A percentile compares a stretch with the other conserved stretches of the same genome.
Evolutionary conservation across 2,888 invertebrate species (phyloP).

Genomic region (Buathra laborator): DNA sequence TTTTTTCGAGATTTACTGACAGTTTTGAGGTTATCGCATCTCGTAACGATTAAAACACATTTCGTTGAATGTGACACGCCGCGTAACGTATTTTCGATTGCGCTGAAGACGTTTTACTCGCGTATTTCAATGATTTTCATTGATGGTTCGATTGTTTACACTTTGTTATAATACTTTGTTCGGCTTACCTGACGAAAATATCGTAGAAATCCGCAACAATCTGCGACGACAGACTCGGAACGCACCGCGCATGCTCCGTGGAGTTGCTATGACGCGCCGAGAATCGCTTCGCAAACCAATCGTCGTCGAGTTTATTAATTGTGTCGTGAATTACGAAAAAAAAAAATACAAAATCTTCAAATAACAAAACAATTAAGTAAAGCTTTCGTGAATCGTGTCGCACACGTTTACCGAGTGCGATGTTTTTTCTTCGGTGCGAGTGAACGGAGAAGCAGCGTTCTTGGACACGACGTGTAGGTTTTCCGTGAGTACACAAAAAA

Average conservation of each 20-base stretch:
- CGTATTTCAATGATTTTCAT: background rate
- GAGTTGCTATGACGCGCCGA: conserved; percentile 1
- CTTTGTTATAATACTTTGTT: background rate
- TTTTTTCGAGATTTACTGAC: background rate
- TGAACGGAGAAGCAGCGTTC: background rate
- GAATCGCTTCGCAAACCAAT: conserved; percentile 31
- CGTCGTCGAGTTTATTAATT: conserved; percentile 10
- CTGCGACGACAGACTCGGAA: conserved; percentile 44
- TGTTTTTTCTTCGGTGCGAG: background rate
- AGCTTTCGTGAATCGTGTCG: background rate
- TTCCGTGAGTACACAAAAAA: conserved; percentile 10
- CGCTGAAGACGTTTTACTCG: background rate
- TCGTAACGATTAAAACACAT: background rate
- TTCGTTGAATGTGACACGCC: background rate
- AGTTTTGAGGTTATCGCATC: conserved; percentile 40
- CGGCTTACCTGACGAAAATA: conserved; percentile 57
- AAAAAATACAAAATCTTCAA: background rate
- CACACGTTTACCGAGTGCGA: background rate
- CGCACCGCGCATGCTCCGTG: conserved; percentile 31
- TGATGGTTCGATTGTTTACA: background rate
- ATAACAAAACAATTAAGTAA: background rate
- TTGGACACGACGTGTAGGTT: conserved; percentile 7
- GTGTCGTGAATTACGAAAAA: background rate
- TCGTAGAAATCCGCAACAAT: conserved; percentile 4
- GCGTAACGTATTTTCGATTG: background rate